Percentiles rank a stretch among this genome's conserved stretches.
phyloP scores from a whole-genome alignment of 2,113 vertebrate genomes.

The Thryonomys swinderianus region DNA sequence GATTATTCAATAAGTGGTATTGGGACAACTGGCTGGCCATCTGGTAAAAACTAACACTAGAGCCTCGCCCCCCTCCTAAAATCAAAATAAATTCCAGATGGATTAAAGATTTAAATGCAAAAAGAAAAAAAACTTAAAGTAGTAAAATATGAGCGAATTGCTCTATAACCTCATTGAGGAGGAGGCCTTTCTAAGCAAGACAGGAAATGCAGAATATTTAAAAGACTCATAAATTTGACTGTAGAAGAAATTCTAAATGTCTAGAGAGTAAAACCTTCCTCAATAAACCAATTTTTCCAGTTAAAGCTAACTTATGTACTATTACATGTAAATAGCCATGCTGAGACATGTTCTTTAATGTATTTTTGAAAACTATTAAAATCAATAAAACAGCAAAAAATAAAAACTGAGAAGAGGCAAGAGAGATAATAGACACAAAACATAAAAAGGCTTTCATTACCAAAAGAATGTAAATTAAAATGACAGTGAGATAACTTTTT shows the following conservation, averaged over 20 bases:
- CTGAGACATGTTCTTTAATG: not conserved
- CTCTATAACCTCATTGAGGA: not conserved
- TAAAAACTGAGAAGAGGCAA: not conserved
- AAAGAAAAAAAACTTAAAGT: constrained; percentile 64
- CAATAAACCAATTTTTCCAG: not conserved
- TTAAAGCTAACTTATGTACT: not conserved
- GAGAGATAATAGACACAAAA: not conserved
- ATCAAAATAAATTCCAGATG: constrained; percentile 82
- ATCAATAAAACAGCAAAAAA: not conserved
- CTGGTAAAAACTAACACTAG: constrained; percentile 79
- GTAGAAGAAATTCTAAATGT: not conserved
- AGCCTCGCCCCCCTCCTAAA: constrained; percentile 77
- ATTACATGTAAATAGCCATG: not conserved
- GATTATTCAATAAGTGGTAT: constrained; percentile 81
- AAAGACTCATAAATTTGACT: not conserved
- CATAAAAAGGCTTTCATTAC: not conserved
- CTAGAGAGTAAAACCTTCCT: not conserved
- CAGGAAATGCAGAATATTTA: not conserved
- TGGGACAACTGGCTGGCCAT: constrained; percentile 80
- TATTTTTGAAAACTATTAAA: constrained; percentile 37
- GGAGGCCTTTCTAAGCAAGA: constrained; percentile 31
- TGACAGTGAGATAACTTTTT: not conserved
- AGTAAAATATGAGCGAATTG: constrained; percentile 53
- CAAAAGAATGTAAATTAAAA: not conserved
- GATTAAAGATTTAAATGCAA: constrained; percentile 75